phyloP scores from a whole-genome alignment of 2,888 invertebrate species.

The Napeogenes sylphis region DNA sequence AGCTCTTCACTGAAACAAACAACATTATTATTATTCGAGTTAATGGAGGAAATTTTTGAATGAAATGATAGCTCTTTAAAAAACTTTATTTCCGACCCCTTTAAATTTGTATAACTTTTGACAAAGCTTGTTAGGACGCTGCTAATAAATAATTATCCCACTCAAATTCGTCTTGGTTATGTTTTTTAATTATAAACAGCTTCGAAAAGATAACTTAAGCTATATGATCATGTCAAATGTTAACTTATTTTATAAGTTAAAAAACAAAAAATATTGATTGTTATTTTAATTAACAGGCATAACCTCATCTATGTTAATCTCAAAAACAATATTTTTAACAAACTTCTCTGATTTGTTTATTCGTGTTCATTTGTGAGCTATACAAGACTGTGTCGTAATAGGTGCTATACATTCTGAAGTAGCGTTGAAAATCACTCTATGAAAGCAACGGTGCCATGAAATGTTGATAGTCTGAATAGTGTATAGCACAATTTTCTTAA shows the following conservation, averaged over 20 bases:
- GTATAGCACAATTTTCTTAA: conserved; percentile 26
- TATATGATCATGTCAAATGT: no score
- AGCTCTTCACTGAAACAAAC: conserved; percentile 72
- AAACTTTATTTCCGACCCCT: conserved; percentile 24
- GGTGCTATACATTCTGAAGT: conserved; percentile 23
- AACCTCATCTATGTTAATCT: no score
- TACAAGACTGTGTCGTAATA: conserved; percentile 11
- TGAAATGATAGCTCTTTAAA: conserved; percentile 32
- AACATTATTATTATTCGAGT: conserved; percentile 38
- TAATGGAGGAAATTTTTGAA: conserved; percentile 32
- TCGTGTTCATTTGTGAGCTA: conserved; percentile 5
- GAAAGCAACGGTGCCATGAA: conserved; percentile 18
- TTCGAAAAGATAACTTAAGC: no score
- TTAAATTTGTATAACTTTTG: conserved; percentile 27
- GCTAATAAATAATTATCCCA: conserved; percentile 9
- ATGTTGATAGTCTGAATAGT: conserved; percentile 29
- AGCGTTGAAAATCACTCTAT: conserved; percentile 22
- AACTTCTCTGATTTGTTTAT: conserved; percentile 2
- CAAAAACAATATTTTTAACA: background rate
- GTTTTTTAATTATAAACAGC: background rate
- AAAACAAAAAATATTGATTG: no score
- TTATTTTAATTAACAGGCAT: no score
- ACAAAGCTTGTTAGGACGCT: conserved; percentile 17
- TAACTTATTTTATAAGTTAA: no score
- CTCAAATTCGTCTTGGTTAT: background rate